Conservation (phyloP, 2,797 vertebrate genomes). For the Pogonophryne albipinna region DNA sequence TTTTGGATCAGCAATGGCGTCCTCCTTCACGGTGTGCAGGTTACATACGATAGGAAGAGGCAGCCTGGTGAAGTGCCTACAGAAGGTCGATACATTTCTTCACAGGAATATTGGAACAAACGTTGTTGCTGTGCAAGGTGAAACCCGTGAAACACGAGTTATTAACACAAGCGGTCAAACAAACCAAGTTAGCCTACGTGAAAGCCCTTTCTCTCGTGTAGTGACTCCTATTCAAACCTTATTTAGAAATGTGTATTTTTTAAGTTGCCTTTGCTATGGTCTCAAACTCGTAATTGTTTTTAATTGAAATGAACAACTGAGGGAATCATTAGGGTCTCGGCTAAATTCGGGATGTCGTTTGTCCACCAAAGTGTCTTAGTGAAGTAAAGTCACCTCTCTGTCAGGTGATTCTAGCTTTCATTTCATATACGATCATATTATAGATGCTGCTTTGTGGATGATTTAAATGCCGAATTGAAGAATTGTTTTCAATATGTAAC, state of each 20-base stretch:
- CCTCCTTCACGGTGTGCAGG: conserved; percentile 73
- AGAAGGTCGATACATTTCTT: conserved; percentile 44
- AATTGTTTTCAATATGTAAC: no score
- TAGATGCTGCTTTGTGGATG: background rate
- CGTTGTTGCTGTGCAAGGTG: conserved; percentile 26
- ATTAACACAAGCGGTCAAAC: conserved; percentile 13
- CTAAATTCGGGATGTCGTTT: background rate
- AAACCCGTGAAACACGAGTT: conserved; percentile 60
- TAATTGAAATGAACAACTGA: accelerated
- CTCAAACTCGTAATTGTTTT: accelerated
- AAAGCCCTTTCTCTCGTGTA: background rate
- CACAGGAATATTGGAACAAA: conserved; percentile 51
- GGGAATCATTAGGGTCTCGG: accelerated
- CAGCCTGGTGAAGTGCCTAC: conserved; percentile 43
- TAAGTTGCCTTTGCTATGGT: accelerated
- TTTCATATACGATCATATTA: background rate
- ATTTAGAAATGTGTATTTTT: background rate
- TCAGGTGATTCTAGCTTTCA: background rate
- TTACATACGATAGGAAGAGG: conserved; percentile 64
- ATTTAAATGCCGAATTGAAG: background rate
- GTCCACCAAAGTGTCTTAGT: background rate
- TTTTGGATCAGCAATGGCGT: conserved; percentile 77
- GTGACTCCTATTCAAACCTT: background rate
- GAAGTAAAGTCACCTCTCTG: background rate
- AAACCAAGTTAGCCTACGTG: background rate